Evolutionary conservation across 2,113 vertebrate genomes (phyloP).

Genomic region (Phrynosoma platyrhinos): DNA sequence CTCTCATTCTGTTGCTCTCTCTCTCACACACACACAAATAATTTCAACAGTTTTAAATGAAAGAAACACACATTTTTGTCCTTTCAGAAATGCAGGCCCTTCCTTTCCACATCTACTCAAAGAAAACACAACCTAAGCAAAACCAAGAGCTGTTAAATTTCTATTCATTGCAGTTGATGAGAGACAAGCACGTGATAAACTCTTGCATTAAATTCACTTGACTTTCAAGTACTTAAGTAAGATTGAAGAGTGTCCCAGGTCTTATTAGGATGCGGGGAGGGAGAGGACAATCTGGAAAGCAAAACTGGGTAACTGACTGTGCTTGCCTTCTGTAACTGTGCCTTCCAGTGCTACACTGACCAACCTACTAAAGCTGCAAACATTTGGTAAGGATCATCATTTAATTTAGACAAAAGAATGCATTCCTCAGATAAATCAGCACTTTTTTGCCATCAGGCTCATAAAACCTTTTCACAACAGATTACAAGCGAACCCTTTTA

Average conservation of each 20-base stretch:
- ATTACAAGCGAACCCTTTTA: conserved; percentile 83
- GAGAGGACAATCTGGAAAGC: conserved; percentile 68
- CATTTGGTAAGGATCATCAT: conserved; percentile 82
- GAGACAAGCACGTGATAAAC: not conserved
- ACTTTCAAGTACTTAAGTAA: not conserved
- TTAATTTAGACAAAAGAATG: conserved; percentile 81
- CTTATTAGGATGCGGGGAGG: not conserved
- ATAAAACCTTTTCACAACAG: conserved; percentile 87
- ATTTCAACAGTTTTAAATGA: not conserved
- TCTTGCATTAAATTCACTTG: conserved; percentile 1
- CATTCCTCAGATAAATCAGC: conserved; percentile 82
- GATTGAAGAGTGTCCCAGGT: not conserved
- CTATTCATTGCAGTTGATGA: not conserved
- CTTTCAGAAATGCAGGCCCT: not conserved
- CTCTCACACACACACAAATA: not conserved
- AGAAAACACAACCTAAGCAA: not conserved
- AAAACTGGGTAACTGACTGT: conserved; percentile 59
- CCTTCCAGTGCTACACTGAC: conserved; percentile 69
- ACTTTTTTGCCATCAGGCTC: conserved; percentile 80
- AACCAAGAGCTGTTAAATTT: not conserved
- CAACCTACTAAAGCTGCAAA: conserved; percentile 71
- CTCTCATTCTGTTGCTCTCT: no score
- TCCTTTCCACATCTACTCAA: conserved; percentile 34
- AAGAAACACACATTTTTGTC: not conserved
- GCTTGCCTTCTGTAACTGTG: conserved; percentile 69